Evolutionary conservation across 2,797 vertebrate genomes (phyloP).

Genomic region (Parotocinclus haroldoi): DNA sequence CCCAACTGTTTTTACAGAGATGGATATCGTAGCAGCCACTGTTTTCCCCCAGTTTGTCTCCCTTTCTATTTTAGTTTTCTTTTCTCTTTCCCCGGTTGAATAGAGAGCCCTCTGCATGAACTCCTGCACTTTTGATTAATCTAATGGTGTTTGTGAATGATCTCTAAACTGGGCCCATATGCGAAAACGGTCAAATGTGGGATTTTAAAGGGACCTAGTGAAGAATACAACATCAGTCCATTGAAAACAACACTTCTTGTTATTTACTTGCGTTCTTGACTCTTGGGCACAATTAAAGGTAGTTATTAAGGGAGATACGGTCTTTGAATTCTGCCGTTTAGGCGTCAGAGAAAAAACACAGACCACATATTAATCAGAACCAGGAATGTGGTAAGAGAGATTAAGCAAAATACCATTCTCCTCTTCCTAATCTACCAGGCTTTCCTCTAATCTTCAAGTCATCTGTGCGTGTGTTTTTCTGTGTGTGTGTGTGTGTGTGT

Average conservation of each 20-base stretch:
- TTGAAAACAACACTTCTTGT: neutral
- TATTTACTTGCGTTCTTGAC: neutral
- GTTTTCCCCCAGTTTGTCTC: conserved; percentile 55
- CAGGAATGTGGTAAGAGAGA: conserved; percentile 4
- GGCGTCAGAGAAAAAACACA: neutral
- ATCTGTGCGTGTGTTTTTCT: conserved; percentile 43
- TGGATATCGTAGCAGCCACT: conserved; percentile 64
- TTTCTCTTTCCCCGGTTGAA: conserved; percentile 46
- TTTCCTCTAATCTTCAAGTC: conserved; percentile 10
- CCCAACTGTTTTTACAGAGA: conserved; percentile 71
- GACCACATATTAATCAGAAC: neutral
- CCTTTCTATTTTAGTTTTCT: conserved; percentile 59
- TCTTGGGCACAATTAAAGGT: neutral
- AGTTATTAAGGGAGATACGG: too few species aligned
- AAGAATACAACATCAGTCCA: neutral
- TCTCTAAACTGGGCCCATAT: conserved; percentile 56
- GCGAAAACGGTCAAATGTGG: conserved; percentile 46
- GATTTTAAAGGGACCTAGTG: conserved; percentile 6
- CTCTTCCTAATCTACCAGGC: conserved; percentile 19
- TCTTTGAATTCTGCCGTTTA: conserved; percentile 29
- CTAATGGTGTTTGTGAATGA: conserved; percentile 70
- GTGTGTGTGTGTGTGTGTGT: conserved; percentile 40
- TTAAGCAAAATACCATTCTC: conserved; percentile 4
- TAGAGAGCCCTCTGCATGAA: conserved; percentile 57
- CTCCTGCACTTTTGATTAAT: conserved; percentile 69